These are phyloP conservation scores for Orchesella cincta DNA, from an alignment of 1,140 invertebrate genomes.

Conservation along the genomic window DNA sequence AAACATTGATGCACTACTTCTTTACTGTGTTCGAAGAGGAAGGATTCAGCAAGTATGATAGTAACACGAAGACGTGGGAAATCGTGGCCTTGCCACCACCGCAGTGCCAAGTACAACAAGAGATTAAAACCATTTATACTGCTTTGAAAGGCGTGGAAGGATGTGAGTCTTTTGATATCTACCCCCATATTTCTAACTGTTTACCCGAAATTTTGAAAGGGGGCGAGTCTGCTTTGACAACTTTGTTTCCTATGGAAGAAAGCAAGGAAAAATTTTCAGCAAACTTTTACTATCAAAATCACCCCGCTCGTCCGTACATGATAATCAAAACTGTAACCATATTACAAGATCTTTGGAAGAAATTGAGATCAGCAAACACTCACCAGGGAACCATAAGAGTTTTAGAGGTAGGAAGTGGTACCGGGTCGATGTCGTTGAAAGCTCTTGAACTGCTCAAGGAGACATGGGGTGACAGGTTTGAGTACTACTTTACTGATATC, in stretches of 20 bases:
- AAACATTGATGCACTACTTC: neutral
- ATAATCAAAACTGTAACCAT: neutral
- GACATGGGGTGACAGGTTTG: neutral
- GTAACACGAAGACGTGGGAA: neutral
- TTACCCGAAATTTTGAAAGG: neutral
- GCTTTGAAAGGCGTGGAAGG: neutral
- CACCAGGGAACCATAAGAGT: neutral
- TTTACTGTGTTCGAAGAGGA: neutral
- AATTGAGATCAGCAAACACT: neutral
- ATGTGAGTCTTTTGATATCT: neutral
- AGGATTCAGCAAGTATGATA: neutral
- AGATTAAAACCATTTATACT: neutral
- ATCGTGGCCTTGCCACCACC: neutral
- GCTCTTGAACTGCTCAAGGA: neutral
- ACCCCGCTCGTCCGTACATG: neutral
- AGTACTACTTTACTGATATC: conserved; percentile 40
- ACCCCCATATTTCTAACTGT: neutral
- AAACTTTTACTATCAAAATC: neutral
- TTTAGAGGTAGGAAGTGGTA: conserved; percentile 36
- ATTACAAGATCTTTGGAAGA: conserved; percentile 22
- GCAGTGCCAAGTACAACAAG: neutral
- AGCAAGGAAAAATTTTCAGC: neutral
- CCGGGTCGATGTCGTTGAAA: conserved; percentile 25
- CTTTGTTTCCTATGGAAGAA: neutral
- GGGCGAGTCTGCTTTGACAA: neutral